Base-by-base conservation (phyloP, 1,140 invertebrate genomes). In the Drosophila kepulauana region DNA sequence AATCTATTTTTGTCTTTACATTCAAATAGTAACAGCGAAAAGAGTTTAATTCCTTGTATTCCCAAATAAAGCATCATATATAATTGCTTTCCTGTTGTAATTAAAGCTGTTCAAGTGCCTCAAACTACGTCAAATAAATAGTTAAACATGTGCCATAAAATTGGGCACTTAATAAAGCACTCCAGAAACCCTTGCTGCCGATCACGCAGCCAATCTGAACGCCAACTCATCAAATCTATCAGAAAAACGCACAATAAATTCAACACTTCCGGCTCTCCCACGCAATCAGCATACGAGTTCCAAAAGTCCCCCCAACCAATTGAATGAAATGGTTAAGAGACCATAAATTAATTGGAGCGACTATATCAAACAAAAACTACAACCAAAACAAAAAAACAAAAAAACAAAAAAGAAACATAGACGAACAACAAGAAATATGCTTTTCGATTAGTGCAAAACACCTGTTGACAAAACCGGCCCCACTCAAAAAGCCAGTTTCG, bases 401-500 rank as follows among this genome's bases (percentile, higher is more conserved):
- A 30, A 46, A 10, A 30, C 41, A 61, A 35, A 49, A 45, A 8
- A 28, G 13, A 54, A 43, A 25, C 15, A 74, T 13, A 13, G 11
- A 2, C n/a, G 41, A 5, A 43, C 41, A 43, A 13, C 41, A 43
- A 43, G 41, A 43, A 62, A 65, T 70, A 73, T 73, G 70, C 41
- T 71, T 74, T 80, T 81, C 78, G 85, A 89, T 89, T 88, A 89
- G 85, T 89, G 85, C 85, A 88, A 88, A 88, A 88, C 85, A 88
- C 85, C 85, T 88, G 85, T 88, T 81, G 85, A 80, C 81, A 76
- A 67, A 84, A 84, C 77, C 78, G 78, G 80, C 82, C 78, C 73
- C 77, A 65, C 68, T 62, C 35, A 70, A 59, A 82, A 78, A 87
- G 82, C 84, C 84, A 72, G 84, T 87, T 87, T 87, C 72, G 77